Evolutionary conservation across 2,797 vertebrate species (phyloP).

Genomic region (Tinamus major): DNA sequence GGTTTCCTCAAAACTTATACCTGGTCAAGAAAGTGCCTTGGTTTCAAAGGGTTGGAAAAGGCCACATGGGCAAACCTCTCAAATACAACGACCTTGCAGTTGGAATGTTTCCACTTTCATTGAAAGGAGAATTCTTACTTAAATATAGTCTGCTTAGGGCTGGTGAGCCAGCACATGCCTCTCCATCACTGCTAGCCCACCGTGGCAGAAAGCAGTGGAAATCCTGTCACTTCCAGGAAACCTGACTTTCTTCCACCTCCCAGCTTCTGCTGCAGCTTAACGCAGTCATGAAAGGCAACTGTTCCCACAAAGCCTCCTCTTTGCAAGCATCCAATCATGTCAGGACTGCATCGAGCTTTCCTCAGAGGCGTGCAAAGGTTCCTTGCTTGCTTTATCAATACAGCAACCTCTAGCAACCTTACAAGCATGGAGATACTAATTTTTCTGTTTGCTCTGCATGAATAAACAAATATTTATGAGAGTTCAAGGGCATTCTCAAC

Average conservation of each 20-base stretch:
- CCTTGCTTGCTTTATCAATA: neutral
- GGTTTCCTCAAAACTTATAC: neutral
- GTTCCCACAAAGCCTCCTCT: neutral
- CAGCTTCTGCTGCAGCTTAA: neutral
- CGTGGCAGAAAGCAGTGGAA: neutral
- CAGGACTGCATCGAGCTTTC: neutral
- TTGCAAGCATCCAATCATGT: neutral
- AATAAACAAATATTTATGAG: neutral
- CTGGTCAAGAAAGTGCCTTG: neutral
- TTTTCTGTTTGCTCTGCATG: neutral
- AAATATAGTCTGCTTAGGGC: neutral
- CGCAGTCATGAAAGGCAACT: neutral
- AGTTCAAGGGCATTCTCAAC: neutral
- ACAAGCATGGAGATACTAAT: neutral
- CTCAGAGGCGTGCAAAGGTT: neutral
- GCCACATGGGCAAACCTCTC: neutral
- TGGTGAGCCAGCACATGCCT: accelerated
- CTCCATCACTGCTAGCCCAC: neutral
- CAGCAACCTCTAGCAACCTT: neutral
- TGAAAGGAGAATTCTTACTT: neutral
- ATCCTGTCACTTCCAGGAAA: neutral
- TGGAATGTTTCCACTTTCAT: neutral
- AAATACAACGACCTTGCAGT: neutral
- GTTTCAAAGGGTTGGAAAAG: neutral
- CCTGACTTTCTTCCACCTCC: neutral